Base-by-base conservation (phyloP, 2,888 invertebrate genomes). In the Cantharis rufa region DNA sequence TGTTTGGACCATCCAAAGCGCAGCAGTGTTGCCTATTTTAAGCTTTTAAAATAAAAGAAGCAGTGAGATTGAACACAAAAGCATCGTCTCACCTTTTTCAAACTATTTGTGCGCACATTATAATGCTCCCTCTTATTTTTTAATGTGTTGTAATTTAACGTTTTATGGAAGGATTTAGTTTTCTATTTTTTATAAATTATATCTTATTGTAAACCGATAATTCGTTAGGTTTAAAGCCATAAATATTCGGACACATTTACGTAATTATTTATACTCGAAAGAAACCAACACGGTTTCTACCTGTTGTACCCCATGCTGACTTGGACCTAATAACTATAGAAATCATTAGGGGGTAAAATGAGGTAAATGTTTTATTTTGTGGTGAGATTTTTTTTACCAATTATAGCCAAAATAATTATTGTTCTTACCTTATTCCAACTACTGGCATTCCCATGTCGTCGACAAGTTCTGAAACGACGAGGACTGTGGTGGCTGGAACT, bases 391-490 rank as follows among this genome's bases (percentile, higher is more conserved):
- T 15, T 48, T 48, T 48, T 48, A 48, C n/a, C 48, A 48, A 48
- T 48, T 48, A 48, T 48, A n/a, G 5, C n/a, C n/a, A 48, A 76
- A 74, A 71, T 71, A 71, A 72, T 62, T 69, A 68, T 73, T 15
- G 28, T 27, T 80, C 83, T 89, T 89, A 92, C 92, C 92, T 92
- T 88, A 92, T 90, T 84, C 92, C 92, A 61, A 92, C 91, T 85
- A 92, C 91, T 84, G 92, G 92, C 81, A 92, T 91, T 32, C 91
- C 91, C 86, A 93, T 93, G 80, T 94, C 93, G 74, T 93, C 92
- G 63, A 93, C 92, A 82, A 93, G 90, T 86, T 94, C 93, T 3
- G 93, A 93, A 62, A 94, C 90, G 80, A 94, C 94, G 80, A 94
- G 89, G 70, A 94, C 94, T 5, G 94, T 93, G 18, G 91, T 90